Evolutionary conservation across 35 echinoderm and acorn worm species (phyloP).

Genomic region (Apostichopus californicus): DNA sequence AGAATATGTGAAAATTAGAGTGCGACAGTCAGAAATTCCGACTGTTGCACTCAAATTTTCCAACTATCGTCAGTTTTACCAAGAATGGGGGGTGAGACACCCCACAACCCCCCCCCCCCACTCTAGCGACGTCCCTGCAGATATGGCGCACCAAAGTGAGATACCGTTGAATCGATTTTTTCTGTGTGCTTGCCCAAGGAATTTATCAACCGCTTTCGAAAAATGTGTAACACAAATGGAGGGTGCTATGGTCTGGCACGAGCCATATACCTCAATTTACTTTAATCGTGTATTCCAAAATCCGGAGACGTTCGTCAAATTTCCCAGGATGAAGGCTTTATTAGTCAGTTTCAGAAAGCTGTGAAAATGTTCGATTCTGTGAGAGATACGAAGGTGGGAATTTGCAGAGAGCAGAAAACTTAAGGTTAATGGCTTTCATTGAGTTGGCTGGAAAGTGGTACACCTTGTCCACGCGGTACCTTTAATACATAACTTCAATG

Average conservation of each 20-base stretch:
- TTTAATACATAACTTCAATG: too few species aligned
- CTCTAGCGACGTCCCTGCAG: too few species aligned
- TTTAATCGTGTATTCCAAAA: too few species aligned
- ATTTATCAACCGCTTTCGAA: not conserved
- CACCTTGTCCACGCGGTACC: too few species aligned
- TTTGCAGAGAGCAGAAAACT: not conserved
- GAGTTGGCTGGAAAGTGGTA: too few species aligned
- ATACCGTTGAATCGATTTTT: not conserved
- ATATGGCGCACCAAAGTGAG: not conserved
- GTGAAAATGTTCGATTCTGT: not conserved
- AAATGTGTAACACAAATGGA: not conserved
- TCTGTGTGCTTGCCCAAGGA: not conserved
- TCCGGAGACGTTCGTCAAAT: not conserved
- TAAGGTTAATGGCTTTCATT: too few species aligned
- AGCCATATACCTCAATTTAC: not conserved
- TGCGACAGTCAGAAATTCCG: too few species aligned
- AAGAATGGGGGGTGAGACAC: too few species aligned
- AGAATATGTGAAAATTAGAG: too few species aligned
- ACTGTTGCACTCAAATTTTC: too few species aligned
- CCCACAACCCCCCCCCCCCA: too few species aligned
- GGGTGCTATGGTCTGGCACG: not conserved
- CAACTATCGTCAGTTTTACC: too few species aligned
- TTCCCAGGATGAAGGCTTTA: not conserved
- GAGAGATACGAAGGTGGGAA: constrained; percentile 1
- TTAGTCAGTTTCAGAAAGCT: not conserved